Conservation (phyloP, 2,797 vertebrate species). For the Lepilemur septentrionalis region DNA sequence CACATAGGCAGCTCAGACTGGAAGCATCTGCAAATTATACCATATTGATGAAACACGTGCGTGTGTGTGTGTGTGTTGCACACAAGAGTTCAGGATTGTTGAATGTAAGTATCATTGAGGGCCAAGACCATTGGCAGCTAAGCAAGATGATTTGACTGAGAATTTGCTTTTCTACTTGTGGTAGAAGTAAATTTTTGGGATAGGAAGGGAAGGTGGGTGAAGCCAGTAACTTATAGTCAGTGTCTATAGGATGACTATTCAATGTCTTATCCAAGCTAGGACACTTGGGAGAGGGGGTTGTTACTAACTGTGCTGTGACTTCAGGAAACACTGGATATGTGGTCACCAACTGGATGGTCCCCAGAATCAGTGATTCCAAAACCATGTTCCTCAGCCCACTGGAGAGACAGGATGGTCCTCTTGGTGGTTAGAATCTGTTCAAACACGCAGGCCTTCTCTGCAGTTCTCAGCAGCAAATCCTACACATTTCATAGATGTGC, state of each 20-base stretch:
- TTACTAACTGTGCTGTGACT: not conserved
- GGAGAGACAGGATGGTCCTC: not conserved
- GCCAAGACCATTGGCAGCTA: not conserved
- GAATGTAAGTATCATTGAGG: not conserved
- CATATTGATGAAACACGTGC: not conserved
- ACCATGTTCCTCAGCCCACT: not conserved
- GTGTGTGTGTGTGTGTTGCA: not conserved
- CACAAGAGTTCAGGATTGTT: not conserved
- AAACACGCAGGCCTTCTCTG: not conserved
- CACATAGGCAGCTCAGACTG: not conserved
- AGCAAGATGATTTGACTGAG: not conserved
- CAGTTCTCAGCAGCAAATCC: not conserved
- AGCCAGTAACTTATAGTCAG: not conserved
- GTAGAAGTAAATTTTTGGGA: not conserved
- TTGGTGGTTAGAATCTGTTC: not conserved
- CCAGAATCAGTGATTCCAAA: not conserved
- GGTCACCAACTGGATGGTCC: not conserved
- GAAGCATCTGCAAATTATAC: not conserved
- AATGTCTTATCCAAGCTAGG: not conserved
- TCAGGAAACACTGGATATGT: not conserved
- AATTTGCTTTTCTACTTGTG: not conserved
- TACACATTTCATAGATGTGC: not conserved
- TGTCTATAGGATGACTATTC: not conserved
- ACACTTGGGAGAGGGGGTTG: not conserved
- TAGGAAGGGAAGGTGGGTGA: not conserved